Percentiles rank a stretch among this genome's conserved stretches.
Evolutionary conservation across 2,113 vertebrate genomes (phyloP).

Genomic region (Chaenocephalus aceratus): DNA sequence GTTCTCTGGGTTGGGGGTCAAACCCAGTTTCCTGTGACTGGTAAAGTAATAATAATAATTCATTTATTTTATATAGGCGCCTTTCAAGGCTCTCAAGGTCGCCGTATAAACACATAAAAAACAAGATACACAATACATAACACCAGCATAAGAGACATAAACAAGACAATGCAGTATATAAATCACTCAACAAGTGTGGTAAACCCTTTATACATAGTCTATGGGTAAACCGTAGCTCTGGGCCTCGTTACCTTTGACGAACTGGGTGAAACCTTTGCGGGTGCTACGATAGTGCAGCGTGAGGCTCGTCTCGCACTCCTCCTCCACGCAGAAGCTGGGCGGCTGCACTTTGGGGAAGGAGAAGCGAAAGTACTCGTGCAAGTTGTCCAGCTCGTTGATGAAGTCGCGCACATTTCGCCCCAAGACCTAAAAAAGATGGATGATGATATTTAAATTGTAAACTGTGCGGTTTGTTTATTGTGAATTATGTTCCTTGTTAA

Average conservation of each 20-base stretch:
- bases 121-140: too few relatives aligned
- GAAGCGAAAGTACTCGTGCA: conserved; percentile 86
- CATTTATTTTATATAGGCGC: too few relatives aligned
- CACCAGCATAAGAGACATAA: too few relatives aligned
- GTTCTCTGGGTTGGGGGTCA: conserved; percentile 4
- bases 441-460: too few relatives aligned
- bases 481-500: not conserved
- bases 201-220: too few relatives aligned
- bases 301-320: conserved; percentile 83
- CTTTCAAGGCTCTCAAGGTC: too few relatives aligned
- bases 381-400: conserved; percentile 85
- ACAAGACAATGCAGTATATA: too few relatives aligned
- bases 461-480: not conserved
- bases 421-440: conserved; percentile 67
- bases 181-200: too few relatives aligned
- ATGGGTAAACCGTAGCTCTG: too few relatives aligned
- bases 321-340: conserved; percentile 84
- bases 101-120: too few relatives aligned
- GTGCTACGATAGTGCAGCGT: conserved; percentile 84
- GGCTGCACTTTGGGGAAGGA: conserved; percentile 86
- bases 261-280: conserved; percentile 84
- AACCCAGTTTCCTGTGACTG: too few relatives aligned
- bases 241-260: conserved; percentile 79
- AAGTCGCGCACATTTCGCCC: conserved; percentile 84
- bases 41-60: too few relatives aligned